phyloP scores from a whole-genome alignment of 2,113 vertebrate genomes.

The Oryctolagus cuniculus region DNA sequence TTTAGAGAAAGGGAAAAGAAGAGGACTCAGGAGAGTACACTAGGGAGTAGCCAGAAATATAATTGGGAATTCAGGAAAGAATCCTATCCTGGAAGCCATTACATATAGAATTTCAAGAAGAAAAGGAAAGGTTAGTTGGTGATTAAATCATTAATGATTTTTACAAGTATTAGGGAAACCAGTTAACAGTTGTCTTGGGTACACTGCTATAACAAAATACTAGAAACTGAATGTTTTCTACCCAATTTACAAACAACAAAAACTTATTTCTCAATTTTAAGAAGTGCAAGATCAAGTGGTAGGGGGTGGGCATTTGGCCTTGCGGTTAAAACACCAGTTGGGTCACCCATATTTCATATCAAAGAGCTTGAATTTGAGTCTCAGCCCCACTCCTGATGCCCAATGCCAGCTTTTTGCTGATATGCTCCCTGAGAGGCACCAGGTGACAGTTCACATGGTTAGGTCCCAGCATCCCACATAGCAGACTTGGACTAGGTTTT shows the following conservation, averaged over 20 bases:
- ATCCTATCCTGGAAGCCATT: neutral
- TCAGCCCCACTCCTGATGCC: too few species aligned
- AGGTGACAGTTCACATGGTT: too few species aligned
- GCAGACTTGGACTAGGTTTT: too few species aligned
- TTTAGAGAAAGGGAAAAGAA: neutral
- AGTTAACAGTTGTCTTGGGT: neutral
- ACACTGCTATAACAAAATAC: neutral
- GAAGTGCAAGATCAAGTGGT: neutral
- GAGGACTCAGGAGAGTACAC: neutral
- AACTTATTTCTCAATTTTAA: neutral
- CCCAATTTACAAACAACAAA: neutral
- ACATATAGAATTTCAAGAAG: neutral
- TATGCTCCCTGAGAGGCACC: too few species aligned
- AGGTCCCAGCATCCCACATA: too few species aligned
- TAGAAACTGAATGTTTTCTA: neutral
- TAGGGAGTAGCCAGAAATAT: neutral
- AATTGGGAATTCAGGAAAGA: neutral
- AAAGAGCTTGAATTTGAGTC: too few species aligned
- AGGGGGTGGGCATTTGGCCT: too few species aligned
- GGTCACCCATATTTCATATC: too few species aligned
- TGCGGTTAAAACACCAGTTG: too few species aligned
- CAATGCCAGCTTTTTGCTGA: too few species aligned
- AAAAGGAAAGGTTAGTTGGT: neutral
- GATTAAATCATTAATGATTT: neutral
- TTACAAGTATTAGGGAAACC: conserved; percentile 12